Evolutionary conservation across 37 sponge, comb jelly and placozoan species (phyloP).

Genomic region (Beroe forskalii): DNA sequence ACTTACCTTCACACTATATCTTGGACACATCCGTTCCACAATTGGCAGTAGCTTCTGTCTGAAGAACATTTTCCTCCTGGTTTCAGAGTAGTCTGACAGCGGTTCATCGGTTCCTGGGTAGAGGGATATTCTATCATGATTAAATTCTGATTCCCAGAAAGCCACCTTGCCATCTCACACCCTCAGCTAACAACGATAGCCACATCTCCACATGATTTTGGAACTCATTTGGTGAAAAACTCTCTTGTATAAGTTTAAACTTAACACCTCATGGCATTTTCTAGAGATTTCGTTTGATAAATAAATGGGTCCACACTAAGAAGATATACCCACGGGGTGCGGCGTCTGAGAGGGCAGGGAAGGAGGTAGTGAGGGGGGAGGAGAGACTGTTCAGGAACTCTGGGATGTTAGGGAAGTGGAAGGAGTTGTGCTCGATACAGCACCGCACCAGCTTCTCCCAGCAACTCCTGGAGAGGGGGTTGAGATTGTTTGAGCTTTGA

Average conservation of each 20-base stretch:
- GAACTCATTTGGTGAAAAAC: too few species aligned
- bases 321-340: neutral
- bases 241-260: too few species aligned
- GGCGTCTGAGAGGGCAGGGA: constrained; percentile 17
- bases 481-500: neutral
- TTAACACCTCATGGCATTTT: too few species aligned
- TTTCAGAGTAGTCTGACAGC: constrained; percentile 25
- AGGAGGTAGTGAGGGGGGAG: neutral
- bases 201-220: too few species aligned
- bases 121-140: too few species aligned
- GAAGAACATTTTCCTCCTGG: constrained; percentile 25
- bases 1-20: neutral
- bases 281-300: too few species aligned
- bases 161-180: neutral
- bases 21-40: constrained; percentile 1
- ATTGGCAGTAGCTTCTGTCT: constrained; percentile 40
- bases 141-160: too few species aligned
- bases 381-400: constrained; percentile 69
- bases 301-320: too few species aligned
- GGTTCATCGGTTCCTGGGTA: neutral
- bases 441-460: constrained; percentile 79
- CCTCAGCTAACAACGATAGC: too few species aligned
- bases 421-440: constrained; percentile 69
- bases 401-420: constrained; percentile 67
- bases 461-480: constrained; percentile 67